phyloP scores from a whole-genome alignment of 1,140 invertebrate genomes.

The Sipha flava region DNA sequence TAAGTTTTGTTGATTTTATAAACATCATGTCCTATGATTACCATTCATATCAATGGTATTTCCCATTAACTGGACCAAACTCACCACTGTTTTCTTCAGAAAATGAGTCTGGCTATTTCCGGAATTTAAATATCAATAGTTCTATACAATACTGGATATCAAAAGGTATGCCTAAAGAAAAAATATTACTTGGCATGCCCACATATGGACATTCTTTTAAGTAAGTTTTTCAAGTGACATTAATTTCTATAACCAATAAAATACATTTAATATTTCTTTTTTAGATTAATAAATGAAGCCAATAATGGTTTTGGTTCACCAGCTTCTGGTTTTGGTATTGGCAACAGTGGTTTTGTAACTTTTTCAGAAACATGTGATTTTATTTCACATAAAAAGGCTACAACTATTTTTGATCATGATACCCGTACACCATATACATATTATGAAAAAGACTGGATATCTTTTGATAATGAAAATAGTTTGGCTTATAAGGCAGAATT shows the following conservation, averaged over 20 bases:
- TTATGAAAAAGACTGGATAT: constrained; percentile 71
- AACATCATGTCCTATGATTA: constrained; percentile 87
- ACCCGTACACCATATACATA: constrained; percentile 71
- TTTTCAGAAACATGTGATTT: constrained; percentile 64
- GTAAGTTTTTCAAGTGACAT: constrained; percentile 43
- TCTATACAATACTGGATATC: constrained; percentile 69
- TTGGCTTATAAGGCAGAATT: constrained; percentile 61
- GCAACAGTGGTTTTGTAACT: constrained; percentile 59
- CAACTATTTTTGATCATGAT: constrained; percentile 54
- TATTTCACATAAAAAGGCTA: constrained; percentile 47
- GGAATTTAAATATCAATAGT: constrained; percentile 72
- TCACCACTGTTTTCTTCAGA: constrained; percentile 59
- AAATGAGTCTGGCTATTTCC: constrained; percentile 56
- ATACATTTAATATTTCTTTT: neutral
- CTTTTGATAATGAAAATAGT: constrained; percentile 72
- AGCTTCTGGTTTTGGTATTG: constrained; percentile 58
- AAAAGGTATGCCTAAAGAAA: constrained; percentile 69
- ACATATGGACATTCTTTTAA: constrained; percentile 79
- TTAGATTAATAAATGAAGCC: constrained; percentile 55
- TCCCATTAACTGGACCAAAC: constrained; percentile 74
- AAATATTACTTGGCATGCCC: constrained; percentile 80
- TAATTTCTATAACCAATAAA: neutral
- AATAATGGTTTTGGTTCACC: constrained; percentile 55
- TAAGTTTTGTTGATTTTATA: constrained; percentile 67
- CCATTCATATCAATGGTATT: constrained; percentile 65